phyloP scores from a whole-genome alignment of 2,797 vertebrate genomes.

The Phaenicophaeus curvirostris region DNA sequence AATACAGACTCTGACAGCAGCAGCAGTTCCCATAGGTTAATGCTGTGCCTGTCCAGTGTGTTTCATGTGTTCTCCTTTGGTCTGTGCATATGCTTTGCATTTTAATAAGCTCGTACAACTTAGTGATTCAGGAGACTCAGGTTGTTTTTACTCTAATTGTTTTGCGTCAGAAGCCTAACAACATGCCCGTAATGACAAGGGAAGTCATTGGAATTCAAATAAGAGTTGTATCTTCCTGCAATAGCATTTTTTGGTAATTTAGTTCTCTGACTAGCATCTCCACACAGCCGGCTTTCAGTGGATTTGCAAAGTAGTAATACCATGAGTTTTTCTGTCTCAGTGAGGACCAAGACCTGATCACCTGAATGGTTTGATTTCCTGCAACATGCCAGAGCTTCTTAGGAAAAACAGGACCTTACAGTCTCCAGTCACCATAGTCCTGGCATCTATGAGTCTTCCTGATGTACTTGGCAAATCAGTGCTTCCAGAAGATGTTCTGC shows the following conservation, averaged over 20 bases:
- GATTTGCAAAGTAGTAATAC: not conserved
- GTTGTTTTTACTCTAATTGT: not conserved
- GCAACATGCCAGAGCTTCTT: not conserved
- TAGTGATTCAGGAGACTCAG: not conserved
- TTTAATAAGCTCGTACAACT: not conserved
- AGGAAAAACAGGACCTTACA: not conserved
- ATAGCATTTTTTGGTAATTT: not conserved
- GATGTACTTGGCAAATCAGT: not conserved
- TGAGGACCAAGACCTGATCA: not conserved
- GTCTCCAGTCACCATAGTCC: not conserved
- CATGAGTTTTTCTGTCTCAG: not conserved
- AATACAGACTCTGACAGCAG: not conserved
- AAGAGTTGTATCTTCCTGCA: not conserved
- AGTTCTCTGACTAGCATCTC: not conserved
- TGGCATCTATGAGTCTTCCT: not conserved
- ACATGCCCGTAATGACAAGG: not conserved
- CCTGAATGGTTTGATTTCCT: not conserved
- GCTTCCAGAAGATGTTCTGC: not conserved
- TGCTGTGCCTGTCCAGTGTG: not conserved
- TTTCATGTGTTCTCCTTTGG: not conserved
- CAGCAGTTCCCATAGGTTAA: not conserved
- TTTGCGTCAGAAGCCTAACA: not conserved
- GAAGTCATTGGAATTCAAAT: not conserved
- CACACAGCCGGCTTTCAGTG: not conserved
- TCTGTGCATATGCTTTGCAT: not conserved